These are phyloP conservation scores for Malthinus flaveolus DNA, from an alignment of 2,888 invertebrate genomes.

Conservation along the genomic window DNA sequence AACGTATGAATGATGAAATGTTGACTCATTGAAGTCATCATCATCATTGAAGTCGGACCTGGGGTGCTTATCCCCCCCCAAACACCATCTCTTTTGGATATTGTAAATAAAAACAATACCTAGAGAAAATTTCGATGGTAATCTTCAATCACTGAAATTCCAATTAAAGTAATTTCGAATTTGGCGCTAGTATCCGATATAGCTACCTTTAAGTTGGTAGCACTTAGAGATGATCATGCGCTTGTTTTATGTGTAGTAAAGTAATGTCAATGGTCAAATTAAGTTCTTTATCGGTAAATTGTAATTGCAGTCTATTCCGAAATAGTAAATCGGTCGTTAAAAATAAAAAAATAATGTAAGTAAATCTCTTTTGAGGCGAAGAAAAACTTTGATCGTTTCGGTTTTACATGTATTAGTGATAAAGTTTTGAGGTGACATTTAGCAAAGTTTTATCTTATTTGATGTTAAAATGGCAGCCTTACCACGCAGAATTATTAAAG, in stretches of 20 bases:
- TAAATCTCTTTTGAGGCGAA: not conserved
- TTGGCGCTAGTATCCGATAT: too few relatives aligned
- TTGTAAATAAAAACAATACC: too few relatives aligned
- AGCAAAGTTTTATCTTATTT: not conserved
- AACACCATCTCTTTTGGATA: too few relatives aligned
- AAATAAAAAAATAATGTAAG: slow-evolving; percentile 1
- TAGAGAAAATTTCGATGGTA: too few relatives aligned
- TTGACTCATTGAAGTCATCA: too few relatives aligned
- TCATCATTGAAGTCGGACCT: too few relatives aligned
- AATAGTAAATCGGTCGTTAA: not conserved
- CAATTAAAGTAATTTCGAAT: too few relatives aligned
- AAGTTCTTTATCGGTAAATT: slow-evolving; percentile 24
- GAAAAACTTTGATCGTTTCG: not conserved
- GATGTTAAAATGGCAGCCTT: slow-evolving; percentile 76
- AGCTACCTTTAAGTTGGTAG: too few relatives aligned
- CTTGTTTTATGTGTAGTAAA: slow-evolving; percentile 3
- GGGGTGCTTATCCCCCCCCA: too few relatives aligned
- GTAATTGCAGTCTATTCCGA: slow-evolving; percentile 6
- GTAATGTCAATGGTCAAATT: slow-evolving; percentile 17
- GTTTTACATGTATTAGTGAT: not conserved
- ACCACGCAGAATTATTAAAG: slow-evolving; percentile 94
- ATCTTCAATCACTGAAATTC: too few relatives aligned
- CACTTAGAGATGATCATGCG: not conserved
- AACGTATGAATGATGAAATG: too few relatives aligned
- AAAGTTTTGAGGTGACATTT: not conserved